Percentiles rank a stretch among this genome's conserved stretches.
These are phyloP conservation scores for Folsomia candida DNA, from an alignment of 2,888 invertebrate species.

Conservation along the genomic window DNA sequence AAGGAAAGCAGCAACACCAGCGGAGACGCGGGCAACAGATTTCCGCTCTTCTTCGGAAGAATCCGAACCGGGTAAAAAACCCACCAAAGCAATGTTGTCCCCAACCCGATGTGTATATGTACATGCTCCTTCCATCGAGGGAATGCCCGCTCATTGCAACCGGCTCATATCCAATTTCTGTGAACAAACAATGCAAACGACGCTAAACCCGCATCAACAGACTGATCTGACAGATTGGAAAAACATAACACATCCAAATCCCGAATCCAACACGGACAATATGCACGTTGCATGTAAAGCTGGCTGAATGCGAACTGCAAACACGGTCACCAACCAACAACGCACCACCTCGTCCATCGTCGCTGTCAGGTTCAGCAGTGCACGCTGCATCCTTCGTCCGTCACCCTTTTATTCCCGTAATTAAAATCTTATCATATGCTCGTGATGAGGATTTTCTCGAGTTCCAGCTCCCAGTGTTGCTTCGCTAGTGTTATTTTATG, in stretches of 20 bases:
- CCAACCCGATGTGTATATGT: background rate
- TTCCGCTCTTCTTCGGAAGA: no score
- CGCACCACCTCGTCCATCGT: background rate
- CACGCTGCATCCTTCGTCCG: background rate
- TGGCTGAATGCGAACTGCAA: background rate
- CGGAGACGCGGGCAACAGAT: no score
- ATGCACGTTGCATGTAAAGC: background rate
- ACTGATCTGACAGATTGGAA: conserved; percentile 6
- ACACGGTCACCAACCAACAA: conserved; percentile 8
- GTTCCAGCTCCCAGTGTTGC: conserved; percentile 1
- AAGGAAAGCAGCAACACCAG: no score
- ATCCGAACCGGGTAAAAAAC: background rate
- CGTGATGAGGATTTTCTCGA: conserved; percentile 9
- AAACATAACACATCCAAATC: conserved; percentile 14
- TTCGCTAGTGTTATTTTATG: conserved; percentile 1
- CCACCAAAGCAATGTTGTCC: background rate
- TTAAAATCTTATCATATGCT: conserved; percentile 21
- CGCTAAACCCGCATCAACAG: conserved; percentile 4
- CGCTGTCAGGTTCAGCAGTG: background rate
- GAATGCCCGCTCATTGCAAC: background rate
- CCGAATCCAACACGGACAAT: background rate
- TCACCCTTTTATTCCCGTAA: conserved; percentile 11
- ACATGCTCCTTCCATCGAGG: background rate
- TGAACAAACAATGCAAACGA: background rate
- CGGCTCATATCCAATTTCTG: background rate